Evolutionary conservation across 2,888 invertebrate species (phyloP), one percentile per base, ranked within the genome.

Genomic region (Acleris literana): DNA sequence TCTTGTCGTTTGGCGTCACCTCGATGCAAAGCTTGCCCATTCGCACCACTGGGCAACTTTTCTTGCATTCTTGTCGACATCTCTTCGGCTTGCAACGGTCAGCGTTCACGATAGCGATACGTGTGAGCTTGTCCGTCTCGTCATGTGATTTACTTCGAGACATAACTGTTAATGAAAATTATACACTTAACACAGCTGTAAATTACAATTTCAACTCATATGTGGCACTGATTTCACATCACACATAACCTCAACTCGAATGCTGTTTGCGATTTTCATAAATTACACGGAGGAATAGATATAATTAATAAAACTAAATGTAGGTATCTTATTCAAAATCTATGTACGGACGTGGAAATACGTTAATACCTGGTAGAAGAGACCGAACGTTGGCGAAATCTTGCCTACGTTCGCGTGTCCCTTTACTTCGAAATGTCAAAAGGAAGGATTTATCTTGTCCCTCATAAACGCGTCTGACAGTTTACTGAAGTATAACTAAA

Each of bases 21-120:
- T 99, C 99, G 80, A 99, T 99, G 87, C 99, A 99, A 49, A 99
- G 94, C 90, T 99, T 99, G 83, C 99, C 99, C 98, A 99, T 99
- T 74, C 99, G 95, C 69, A 99, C 99, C 65, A 99, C 99, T 1
- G 99, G 99, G 88, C 99, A 99, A 62, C 98, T 97, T 82, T 98
- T 97, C 86, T 99, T 99, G 93, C 99, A 99, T 83, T 99, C 99
- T 88, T 99, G 99, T 64, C 99, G 95, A 93, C 99, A 99, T 94
- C 99, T 94, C 91, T 99, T 99, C 2, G 99, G 99, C 88, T 99
- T 99, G 91, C 99, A 99, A 83, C 98, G 98, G 93, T 99, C 99
- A 74, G 96, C 96, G 88, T 97, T 99, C 71, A 99, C 99, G 80
- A 99, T 99, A 71, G 99, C 99, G 87, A 99, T 99, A 93, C 99